A percentile compares a stretch with the other conserved stretches of the same genome.
phyloP scores from a whole-genome alignment of 2,797 vertebrate species.

The Acrocephalus scirpaceus region DNA sequence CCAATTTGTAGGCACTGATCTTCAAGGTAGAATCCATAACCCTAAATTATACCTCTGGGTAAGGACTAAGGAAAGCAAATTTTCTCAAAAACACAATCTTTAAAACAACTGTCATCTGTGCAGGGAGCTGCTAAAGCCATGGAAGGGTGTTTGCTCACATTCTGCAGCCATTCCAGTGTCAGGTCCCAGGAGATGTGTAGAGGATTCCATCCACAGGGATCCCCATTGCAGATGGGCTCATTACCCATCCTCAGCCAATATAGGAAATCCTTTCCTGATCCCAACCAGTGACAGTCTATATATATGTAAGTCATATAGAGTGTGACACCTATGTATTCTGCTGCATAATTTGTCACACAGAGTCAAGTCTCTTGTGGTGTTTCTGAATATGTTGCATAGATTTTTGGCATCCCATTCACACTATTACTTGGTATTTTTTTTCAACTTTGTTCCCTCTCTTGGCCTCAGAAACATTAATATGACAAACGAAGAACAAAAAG shows the following conservation, averaged over 20 bases:
- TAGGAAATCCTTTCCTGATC: not conserved
- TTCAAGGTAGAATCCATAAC: not conserved
- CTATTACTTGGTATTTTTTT: not conserved
- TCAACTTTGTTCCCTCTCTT: constrained; percentile 16
- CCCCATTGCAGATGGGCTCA: not conserved
- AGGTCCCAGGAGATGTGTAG: not conserved
- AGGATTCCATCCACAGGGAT: too few species aligned
- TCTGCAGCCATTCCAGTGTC: not conserved
- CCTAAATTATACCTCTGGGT: not conserved
- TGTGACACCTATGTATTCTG: not conserved
- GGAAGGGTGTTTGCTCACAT: not conserved
- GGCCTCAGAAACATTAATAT: not conserved
- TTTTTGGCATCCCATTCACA: not conserved
- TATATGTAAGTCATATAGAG: accelerated
- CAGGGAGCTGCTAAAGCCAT: not conserved
- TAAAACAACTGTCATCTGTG: not conserved
- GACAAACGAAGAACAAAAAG: constrained; percentile 11
- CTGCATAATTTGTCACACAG: not conserved
- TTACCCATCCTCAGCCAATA: not conserved
- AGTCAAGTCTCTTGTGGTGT: not conserved
- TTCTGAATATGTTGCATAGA: not conserved
- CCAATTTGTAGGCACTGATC: not conserved
- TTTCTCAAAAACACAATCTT: not conserved
- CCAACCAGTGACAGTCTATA: not conserved
- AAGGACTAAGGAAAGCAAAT: not conserved